Conservation (phyloP, 2,888 invertebrate species). For the Lycia hirtaria region DNA sequence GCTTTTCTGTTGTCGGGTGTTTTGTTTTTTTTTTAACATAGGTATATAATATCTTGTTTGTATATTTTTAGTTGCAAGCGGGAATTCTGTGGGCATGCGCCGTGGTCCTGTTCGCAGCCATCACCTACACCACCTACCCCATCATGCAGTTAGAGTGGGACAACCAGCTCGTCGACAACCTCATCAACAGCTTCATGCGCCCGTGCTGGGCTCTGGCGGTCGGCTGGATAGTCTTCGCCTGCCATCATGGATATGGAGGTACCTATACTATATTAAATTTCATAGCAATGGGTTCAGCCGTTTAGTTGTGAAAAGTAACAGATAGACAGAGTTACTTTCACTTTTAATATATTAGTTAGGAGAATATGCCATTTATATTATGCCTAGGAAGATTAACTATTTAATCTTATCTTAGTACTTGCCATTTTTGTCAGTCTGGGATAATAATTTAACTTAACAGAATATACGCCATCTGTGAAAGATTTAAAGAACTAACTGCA, state of each 20-base stretch:
- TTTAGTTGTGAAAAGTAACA: too few relatives aligned
- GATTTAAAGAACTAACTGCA: neutral
- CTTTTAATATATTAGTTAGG: too few relatives aligned
- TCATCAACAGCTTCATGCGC: conserved; percentile 69
- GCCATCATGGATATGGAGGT: conserved; percentile 70
- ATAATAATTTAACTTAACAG: too few relatives aligned
- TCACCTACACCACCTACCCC: conserved; percentile 51
- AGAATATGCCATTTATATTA: too few relatives aligned
- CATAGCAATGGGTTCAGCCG: too few relatives aligned
- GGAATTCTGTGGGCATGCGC: conserved; percentile 48
- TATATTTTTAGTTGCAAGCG: conserved; percentile 45
- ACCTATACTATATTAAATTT: conserved; percentile 7
- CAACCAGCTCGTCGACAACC: conserved; percentile 58
- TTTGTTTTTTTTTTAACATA: too few relatives aligned
- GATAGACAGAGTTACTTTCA: too few relatives aligned
- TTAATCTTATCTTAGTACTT: too few relatives aligned
- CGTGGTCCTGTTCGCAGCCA: conserved; percentile 33
- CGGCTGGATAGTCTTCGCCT: conserved; percentile 78
- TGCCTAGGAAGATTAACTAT: too few relatives aligned
- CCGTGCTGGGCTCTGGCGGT: conserved; percentile 74
- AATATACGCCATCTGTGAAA: neutral
- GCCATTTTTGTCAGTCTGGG: too few relatives aligned
- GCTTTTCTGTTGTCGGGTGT: too few relatives aligned
- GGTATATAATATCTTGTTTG: neutral
- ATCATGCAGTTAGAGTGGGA: conserved; percentile 60